Conservation (phyloP, 2,888 invertebrate genomes). For the Rutpela maculata region DNA sequence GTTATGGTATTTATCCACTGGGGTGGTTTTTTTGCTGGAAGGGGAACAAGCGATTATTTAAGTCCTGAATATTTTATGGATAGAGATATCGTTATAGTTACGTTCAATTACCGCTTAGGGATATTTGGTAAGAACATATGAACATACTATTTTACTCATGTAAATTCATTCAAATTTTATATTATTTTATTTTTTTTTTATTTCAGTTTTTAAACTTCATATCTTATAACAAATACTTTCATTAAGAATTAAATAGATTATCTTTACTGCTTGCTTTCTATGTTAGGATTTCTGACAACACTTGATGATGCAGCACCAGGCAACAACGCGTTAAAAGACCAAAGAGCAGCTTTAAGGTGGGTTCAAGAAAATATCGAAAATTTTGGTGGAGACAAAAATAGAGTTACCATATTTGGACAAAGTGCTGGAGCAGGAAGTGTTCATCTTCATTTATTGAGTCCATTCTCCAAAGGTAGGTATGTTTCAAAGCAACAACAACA, state of each 20-base stretch:
- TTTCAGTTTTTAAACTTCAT: no score
- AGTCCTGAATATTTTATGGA: constrained; percentile 77
- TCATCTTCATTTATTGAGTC: constrained; percentile 75
- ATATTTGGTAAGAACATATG: constrained; percentile 63
- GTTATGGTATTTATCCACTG: constrained; percentile 77
- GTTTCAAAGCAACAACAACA: background rate
- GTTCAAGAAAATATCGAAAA: constrained; percentile 72
- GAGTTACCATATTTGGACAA: constrained; percentile 75
- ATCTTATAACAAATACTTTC: background rate
- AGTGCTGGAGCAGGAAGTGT: constrained; percentile 74
- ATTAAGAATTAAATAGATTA: background rate
- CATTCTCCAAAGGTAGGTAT: constrained; percentile 68
- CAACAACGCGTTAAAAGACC: constrained; percentile 76
- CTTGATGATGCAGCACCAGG: constrained; percentile 74
- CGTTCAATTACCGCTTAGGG: constrained; percentile 73
- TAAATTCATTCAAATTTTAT: no score
- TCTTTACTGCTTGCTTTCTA: background rate
- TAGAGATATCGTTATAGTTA: constrained; percentile 73
- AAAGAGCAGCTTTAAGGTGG: constrained; percentile 74
- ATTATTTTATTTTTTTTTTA: no score
- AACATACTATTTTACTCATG: no score
- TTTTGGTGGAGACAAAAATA: constrained; percentile 73
- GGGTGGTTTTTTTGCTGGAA: constrained; percentile 76
- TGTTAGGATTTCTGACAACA: constrained; percentile 69
- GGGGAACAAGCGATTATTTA: constrained; percentile 70